Base-by-base conservation (phyloP, 2,113 vertebrate genomes). In the Tachysurus fulvidraco region DNA sequence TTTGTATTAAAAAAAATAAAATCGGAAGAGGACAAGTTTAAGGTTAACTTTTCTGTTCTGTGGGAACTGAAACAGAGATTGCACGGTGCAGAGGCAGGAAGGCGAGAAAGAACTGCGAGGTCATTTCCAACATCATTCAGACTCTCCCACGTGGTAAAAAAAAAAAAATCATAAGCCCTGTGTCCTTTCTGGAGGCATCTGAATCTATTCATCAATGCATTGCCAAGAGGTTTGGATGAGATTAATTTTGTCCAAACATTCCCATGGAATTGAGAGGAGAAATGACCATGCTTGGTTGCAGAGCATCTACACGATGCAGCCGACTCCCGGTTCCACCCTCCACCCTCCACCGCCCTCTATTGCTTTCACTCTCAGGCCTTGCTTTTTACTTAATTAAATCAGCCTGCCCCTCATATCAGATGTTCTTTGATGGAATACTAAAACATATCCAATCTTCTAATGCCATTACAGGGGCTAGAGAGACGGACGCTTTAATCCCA, bases 301-400 rank as follows among this genome's bases (percentile, higher is more conserved):
- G 71, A 81, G 30, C 85, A 52, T 74, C 55, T 62, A 83, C 78
- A 85, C 69, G 85, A 60, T 84, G 57, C 83, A 30, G 60, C 79
- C 62, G 82, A 67, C 55, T 73, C 71, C 67, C 76, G 28, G 57
- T 76, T 62, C 64, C n/a, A 52, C 57, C 76, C 57, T 36, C 65
- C 84, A 6, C 60, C 8, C 59, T 67, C 69, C 82, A 55, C 81
- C 73, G 50, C 78, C 67, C 25, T 81, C 77, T 52, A 59, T 54
- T 52, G 80, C 78, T 44, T 54, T 81, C 83, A 90, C 88, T 81
- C 86, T 88, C 87, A 92, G 87, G 88, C 90, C 91, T 89, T 88
- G 91, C 93, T 94, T 93, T 94, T 93, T 93, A 93, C 91, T 93
- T 94, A 94, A 94, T 95, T 94, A 93, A 94, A 95, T 95, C 91